phyloP scores from a whole-genome alignment of 2,888 invertebrate species.

The Coleophora flavipennella region DNA sequence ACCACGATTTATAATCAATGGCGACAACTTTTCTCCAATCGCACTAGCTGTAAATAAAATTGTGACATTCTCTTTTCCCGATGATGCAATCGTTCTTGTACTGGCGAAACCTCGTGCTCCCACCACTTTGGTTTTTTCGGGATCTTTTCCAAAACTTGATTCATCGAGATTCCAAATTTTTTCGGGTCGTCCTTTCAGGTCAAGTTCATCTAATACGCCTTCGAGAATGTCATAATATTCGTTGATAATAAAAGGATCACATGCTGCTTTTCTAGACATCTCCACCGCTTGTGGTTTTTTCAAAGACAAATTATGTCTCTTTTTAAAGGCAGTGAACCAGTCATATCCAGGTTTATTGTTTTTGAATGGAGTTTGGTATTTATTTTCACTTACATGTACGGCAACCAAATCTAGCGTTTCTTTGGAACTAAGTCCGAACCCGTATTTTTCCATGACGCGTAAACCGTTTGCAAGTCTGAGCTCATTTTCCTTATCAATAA shows the following conservation, averaged over 20 bases:
- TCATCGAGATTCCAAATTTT: not conserved
- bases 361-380: slow-evolving; percentile 13
- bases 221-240: slow-evolving; percentile 12
- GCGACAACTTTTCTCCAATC: not conserved
- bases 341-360: slow-evolving; percentile 14
- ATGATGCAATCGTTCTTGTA: not conserved
- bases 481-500: slow-evolving; percentile 12
- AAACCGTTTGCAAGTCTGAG: slow-evolving; percentile 13
- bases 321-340: slow-evolving; percentile 15
- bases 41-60: not conserved
- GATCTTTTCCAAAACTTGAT: not conserved
- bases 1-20: not conserved
- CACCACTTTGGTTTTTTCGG: not conserved
- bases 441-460: slow-evolving; percentile 24
- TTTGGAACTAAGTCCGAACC: slow-evolving; percentile 28
- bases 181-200: not conserved
- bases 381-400: slow-evolving; percentile 20
- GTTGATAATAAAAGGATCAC: slow-evolving; percentile 16
- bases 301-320: slow-evolving; percentile 12
- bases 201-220: not conserved
- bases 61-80: not conserved
- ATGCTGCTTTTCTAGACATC: slow-evolving; percentile 15
- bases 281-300: slow-evolving; percentile 20
- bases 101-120: not conserved
- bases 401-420: slow-evolving; percentile 25